Evolutionary conservation across 1,140 invertebrate species (phyloP).

Genomic region (Hyles euphorbiae): DNA sequence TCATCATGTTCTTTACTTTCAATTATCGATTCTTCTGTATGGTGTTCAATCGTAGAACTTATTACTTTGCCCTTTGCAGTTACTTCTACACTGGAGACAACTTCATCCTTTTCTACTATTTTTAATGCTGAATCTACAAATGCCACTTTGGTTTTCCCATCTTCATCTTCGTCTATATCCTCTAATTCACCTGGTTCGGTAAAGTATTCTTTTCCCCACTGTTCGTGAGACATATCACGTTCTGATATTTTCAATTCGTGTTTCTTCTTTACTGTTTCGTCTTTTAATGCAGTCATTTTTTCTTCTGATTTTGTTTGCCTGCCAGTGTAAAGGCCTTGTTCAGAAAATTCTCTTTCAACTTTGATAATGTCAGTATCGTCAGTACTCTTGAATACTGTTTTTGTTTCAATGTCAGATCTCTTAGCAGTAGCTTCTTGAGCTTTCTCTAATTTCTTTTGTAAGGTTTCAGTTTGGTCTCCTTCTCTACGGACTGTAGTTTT

Average conservation of each 20-base stretch:
- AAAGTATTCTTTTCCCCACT: slow-evolving; percentile 75
- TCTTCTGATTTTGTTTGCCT: slow-evolving; percentile 74
- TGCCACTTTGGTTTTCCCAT: slow-evolving; percentile 52
- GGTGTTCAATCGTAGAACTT: slow-evolving; percentile 66
- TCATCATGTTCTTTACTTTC: slow-evolving; percentile 75
- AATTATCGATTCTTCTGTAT: slow-evolving; percentile 72
- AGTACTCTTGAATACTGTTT: slow-evolving; percentile 64
- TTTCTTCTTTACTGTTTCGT: slow-evolving; percentile 70
- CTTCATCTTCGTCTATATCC: slow-evolving; percentile 60
- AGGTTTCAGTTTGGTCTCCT: slow-evolving; percentile 68
- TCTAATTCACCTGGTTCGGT: slow-evolving; percentile 67
- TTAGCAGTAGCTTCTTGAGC: slow-evolving; percentile 68
- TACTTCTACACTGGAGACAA: slow-evolving; percentile 61
- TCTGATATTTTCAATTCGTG: slow-evolving; percentile 73
- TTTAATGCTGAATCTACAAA: slow-evolving; percentile 64
- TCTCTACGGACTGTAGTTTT: slow-evolving; percentile 62
- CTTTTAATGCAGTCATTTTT: slow-evolving; percentile 71
- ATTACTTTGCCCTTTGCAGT: slow-evolving; percentile 70
- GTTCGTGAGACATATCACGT: slow-evolving; percentile 71
- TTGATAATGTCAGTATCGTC: slow-evolving; percentile 64
- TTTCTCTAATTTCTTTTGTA: slow-evolving; percentile 66
- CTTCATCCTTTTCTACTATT: slow-evolving; percentile 71
- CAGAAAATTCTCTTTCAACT: slow-evolving; percentile 65
- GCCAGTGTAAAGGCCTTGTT: slow-evolving; percentile 69
- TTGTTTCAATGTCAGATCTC: slow-evolving; percentile 66